A percentile compares a stretch with the other conserved stretches of the same genome.
These are phyloP conservation scores for Myopa testacea DNA, from an alignment of 2,888 invertebrate genomes.

Conservation along the genomic window DNA sequence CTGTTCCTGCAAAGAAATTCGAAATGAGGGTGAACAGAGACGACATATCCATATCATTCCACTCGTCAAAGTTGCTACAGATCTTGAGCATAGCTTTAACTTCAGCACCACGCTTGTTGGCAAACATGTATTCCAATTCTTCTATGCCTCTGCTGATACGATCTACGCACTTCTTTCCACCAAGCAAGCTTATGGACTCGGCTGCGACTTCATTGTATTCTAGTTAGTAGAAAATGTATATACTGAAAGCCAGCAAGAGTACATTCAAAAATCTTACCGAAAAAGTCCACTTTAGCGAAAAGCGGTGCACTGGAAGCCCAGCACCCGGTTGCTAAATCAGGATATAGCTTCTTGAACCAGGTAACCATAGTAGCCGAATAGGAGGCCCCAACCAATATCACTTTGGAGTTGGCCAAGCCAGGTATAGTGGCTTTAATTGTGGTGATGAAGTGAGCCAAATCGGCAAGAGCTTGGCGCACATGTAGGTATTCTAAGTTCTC, in stretches of 20 bases:
- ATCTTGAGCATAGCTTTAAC: conserved; percentile 60
- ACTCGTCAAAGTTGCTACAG: conserved; percentile 60
- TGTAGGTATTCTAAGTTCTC: conserved; percentile 74
- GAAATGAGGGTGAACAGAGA: conserved; percentile 61
- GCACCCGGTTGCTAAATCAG: conserved; percentile 73
- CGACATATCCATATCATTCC: conserved; percentile 62
- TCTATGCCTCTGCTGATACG: conserved; percentile 62
- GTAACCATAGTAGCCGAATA: conserved; percentile 77
- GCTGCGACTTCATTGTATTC: conserved; percentile 67
- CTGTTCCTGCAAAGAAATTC: conserved; percentile 58
- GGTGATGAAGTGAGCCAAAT: conserved; percentile 75
- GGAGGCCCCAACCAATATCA: conserved; percentile 75
- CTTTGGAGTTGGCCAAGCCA: conserved; percentile 65
- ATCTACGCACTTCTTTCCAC: conserved; percentile 61
- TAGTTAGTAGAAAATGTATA: conserved; percentile 36
- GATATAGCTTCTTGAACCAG: conserved; percentile 76
- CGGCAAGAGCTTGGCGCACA: conserved; percentile 76
- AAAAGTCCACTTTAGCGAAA: conserved; percentile 74
- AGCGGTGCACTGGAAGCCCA: conserved; percentile 78
- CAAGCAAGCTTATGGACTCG: conserved; percentile 59
- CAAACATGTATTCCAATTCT: conserved; percentile 59
- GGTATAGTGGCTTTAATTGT: conserved; percentile 66
- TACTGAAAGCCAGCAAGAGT: neutral
- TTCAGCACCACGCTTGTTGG: conserved; percentile 54
- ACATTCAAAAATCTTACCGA: conserved; percentile 56